phyloP scores from a whole-genome alignment of 2,113 vertebrate species.

The Sialia sialis region DNA sequence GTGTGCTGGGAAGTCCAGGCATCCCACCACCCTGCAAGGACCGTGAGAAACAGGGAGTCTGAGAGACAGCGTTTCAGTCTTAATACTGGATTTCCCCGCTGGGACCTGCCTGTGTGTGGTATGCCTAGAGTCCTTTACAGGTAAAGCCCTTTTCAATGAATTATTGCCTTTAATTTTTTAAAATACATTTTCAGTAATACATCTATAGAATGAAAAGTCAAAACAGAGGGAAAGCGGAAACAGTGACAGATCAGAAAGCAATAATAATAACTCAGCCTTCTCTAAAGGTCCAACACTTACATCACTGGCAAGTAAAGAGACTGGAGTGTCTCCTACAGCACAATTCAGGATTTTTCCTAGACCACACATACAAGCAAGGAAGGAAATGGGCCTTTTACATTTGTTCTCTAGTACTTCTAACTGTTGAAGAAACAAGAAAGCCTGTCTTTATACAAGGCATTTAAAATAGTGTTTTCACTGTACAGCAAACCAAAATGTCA shows the following conservation, averaged over 20 bases:
- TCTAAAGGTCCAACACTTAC: background rate
- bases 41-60: background rate
- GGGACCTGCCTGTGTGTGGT: background rate
- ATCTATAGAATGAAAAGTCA: background rate
- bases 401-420: background rate
- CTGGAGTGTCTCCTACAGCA: background rate
- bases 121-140: background rate
- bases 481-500: conserved; percentile 17
- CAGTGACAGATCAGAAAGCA: background rate
- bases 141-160: background rate
- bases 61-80: background rate
- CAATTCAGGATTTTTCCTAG: background rate
- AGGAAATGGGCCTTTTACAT: conserved; percentile 1
- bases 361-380: background rate
- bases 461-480: background rate
- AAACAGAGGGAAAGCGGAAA: background rate
- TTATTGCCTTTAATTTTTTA: background rate
- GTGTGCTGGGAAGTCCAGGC: background rate
- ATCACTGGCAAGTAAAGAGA: background rate
- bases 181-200: background rate
- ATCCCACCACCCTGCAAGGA: background rate
- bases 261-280: background rate
- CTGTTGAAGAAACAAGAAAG: background rate
- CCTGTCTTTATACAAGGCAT: background rate
- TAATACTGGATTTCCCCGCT: background rate